Evolutionary conservation across 2,888 invertebrate species (phyloP).

Genomic region (Halictus quadricinctus): DNA sequence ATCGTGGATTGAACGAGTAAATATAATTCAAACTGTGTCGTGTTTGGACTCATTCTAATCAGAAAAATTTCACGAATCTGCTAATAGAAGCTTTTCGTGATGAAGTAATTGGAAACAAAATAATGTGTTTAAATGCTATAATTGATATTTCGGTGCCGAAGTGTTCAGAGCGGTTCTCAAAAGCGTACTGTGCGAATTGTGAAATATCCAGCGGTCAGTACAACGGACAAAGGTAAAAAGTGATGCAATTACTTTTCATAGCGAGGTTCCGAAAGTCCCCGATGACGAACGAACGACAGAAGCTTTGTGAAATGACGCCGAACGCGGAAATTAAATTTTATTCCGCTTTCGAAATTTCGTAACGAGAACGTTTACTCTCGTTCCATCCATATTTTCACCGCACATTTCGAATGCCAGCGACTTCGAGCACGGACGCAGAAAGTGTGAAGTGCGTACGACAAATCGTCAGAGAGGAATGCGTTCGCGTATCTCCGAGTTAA

Average conservation of each 20-base stretch:
- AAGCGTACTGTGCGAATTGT: too few species aligned
- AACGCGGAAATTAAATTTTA: slow-evolving; percentile 8
- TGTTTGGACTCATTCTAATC: too few species aligned
- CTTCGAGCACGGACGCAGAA: neutral
- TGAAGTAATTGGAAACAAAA: neutral
- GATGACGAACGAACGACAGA: neutral
- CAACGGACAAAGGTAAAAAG: neutral
- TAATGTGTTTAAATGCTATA: neutral
- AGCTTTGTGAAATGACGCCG: neutral
- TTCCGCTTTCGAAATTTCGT: slow-evolving; percentile 13
- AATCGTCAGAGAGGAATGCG: slow-evolving; percentile 13
- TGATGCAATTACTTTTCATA: neutral
- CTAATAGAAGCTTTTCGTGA: neutral
- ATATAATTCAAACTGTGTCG: too few species aligned
- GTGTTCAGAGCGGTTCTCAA: neutral
- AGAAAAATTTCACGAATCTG: neutral
- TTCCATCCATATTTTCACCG: neutral
- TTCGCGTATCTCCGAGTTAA: neutral
- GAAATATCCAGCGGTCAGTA: too few species aligned
- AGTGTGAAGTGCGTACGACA: slow-evolving; percentile 13
- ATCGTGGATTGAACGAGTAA: too few species aligned
- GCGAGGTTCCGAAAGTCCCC: neutral
- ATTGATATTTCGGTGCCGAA: neutral
- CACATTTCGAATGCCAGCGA: neutral
- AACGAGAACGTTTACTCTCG: slow-evolving; percentile 5